A percentile compares a stretch with the other conserved stretches of the same genome.
Evolutionary conservation across 1,140 invertebrate species (phyloP).

Genomic region (Trialeurodes vaporariorum): DNA sequence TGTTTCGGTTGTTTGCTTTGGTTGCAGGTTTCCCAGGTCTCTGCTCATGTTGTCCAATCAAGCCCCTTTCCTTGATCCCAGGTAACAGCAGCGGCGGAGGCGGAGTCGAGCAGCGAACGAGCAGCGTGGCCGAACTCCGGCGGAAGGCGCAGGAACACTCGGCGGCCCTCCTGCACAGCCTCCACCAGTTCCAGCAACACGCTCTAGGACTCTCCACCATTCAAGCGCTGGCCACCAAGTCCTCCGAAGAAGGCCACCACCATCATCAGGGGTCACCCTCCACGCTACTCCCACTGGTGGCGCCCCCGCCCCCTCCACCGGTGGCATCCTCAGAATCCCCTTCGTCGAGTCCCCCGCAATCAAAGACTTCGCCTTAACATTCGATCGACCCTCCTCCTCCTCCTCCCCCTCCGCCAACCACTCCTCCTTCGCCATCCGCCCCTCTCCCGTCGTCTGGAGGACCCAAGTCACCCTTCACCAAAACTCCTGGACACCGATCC

Average conservation of each 20-base stretch:
- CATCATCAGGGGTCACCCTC: too few relatives aligned
- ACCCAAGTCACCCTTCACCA: conserved; percentile 18
- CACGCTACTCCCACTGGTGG: background rate
- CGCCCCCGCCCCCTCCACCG: conserved; percentile 11
- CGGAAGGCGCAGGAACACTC: conserved; percentile 85
- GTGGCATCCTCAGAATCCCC: conserved; percentile 8
- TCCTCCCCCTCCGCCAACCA: conserved; percentile 15
- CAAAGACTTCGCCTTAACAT: too few relatives aligned
- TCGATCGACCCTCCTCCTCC: conserved; percentile 17
- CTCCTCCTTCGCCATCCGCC: conserved; percentile 12
- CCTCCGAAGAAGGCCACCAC: too few relatives aligned
- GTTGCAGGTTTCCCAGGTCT: conserved; percentile 50
- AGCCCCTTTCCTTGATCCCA: conserved; percentile 38
- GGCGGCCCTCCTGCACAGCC: conserved; percentile 62
- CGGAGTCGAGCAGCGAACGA: conserved; percentile 46
- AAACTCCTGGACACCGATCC: conserved; percentile 3
- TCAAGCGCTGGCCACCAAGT: conserved; percentile 24
- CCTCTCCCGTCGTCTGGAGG: conserved; percentile 3
- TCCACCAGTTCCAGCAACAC: conserved; percentile 44
- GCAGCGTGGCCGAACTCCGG: conserved; percentile 72
- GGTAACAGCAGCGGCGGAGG: conserved; percentile 11
- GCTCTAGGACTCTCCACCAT: conserved; percentile 36
- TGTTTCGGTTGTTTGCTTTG: background rate
- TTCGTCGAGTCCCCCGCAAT: too few relatives aligned
- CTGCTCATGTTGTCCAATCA: conserved; percentile 64